Base-by-base conservation (phyloP, 2,888 invertebrate genomes). In the Sympetrum striolatum region DNA sequence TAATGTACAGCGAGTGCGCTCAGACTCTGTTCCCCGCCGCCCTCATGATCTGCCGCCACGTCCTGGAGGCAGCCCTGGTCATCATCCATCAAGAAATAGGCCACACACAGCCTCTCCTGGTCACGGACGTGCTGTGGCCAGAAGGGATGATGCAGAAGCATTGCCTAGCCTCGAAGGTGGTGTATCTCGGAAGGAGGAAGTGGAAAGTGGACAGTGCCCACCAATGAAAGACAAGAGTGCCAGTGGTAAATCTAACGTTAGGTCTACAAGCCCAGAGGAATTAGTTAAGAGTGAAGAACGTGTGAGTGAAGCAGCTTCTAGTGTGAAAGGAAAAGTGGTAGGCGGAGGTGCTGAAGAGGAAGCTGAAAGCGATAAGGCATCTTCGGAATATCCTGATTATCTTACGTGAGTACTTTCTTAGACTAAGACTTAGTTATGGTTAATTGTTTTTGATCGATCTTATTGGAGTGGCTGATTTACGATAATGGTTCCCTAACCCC, bases 361-460 rank as follows among this genome's bases (percentile, higher is more conserved):
- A 86, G 91, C 92, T 18, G 91, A 92, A 31, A 91, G 92, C 22
- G 92, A 92, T 39, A 91, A 92, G 90, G 92, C 92, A 25, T 91
- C 92, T 80, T 91, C 92, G 22, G 94, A 94, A 90, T 93, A 93
- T 92, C 94, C 94, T 79, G 95, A 95, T 92, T 96, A 95, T 93
- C 94, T 95, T 93, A 94, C 94, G 96, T 96, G 93, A 95, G 95
- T 94, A 64, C 90, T 80, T 12, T 31, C 60, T 90, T 44, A 0
- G 10, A 8, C 6, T 44, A 8, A 6, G 2, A 2, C 6, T n/a
- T n/a, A n/a, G n/a, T n/a, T 39, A 39, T 6, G 4, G 2, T 39
- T 2, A 39, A 6, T 39, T 5, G 6, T 48, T 48, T 12, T 48
- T 10, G 2, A 15, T 3, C 5, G 4, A 53, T 18, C 18, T 14